These are phyloP conservation scores for Cladorhizidae sp. DNA, from an alignment of 37 sponge, comb jelly and placozoan genomes.

Conservation along the genomic window DNA sequence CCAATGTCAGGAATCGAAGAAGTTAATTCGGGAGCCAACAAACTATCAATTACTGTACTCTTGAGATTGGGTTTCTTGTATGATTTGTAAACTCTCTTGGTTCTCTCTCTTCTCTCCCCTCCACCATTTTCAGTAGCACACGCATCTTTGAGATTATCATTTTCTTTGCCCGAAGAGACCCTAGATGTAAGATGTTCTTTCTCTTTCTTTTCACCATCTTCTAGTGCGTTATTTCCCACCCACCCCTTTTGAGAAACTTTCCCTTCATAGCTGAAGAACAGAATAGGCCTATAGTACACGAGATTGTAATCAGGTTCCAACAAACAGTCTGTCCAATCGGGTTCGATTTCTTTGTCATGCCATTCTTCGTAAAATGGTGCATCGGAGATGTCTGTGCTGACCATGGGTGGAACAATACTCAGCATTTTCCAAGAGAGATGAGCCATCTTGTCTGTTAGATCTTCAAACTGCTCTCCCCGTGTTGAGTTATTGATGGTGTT, in stretches of 20 bases:
- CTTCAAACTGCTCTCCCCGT: not conserved
- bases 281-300: constrained; percentile 44
- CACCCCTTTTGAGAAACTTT: constrained; percentile 28
- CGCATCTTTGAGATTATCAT: too few species aligned
- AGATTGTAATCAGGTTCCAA: not conserved
- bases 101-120: too few species aligned
- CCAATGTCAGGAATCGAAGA: too few species aligned
- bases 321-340: constrained; percentile 7
- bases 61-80: too few species aligned
- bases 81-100: too few species aligned
- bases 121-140: too few species aligned
- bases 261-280: constrained; percentile 32
- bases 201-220: not conserved
- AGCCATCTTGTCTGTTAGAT: constrained; percentile 4
- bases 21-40: too few species aligned
- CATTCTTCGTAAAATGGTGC: not conserved
- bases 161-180: too few species aligned
- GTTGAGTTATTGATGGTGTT: not conserved
- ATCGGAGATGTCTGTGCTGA: not conserved
- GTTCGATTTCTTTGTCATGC: constrained; percentile 25
- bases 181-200: not conserved
- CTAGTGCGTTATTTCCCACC: constrained; percentile 21
- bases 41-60: too few species aligned
- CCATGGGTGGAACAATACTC: constrained; percentile 26
- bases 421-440: constrained; percentile 35